A percentile compares a stretch with the other conserved stretches of the same genome.
Evolutionary conservation across 2,797 vertebrate genomes (phyloP).

Genomic region (Lycodopsis pacificus): DNA sequence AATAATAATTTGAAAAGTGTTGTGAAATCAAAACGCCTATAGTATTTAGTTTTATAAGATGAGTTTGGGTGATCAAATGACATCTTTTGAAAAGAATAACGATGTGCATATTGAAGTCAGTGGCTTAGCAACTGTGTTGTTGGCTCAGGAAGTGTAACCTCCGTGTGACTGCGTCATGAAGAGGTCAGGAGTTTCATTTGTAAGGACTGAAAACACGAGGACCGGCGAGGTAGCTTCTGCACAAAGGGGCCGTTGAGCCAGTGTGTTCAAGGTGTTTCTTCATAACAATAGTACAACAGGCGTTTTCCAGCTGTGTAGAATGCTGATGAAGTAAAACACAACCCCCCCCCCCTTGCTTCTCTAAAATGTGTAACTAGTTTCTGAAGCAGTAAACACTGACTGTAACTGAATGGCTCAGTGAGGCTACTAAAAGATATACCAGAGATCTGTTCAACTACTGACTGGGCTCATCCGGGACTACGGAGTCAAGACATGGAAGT

Average conservation of each 20-base stretch:
- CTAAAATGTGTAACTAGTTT: conserved; percentile 17
- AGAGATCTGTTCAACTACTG: background rate
- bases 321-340: conserved; percentile 25
- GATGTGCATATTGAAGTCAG: background rate
- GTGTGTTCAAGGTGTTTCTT: background rate
- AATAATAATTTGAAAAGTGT: background rate
- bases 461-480: background rate
- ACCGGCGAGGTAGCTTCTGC: conserved; percentile 66
- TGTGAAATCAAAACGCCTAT: background rate
- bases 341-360: background rate
- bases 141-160: conserved; percentile 19
- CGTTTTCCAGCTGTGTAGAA: conserved; percentile 1
- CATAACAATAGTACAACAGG: background rate
- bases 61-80: background rate
- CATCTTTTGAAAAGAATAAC: background rate
- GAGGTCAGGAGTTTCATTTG: conserved; percentile 22
- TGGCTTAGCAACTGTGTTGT: background rate
- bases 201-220: conserved; percentile 6
- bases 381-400: conserved; percentile 32
- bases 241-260: background rate
- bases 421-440: background rate
- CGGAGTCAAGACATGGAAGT: background rate
- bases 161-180: background rate
- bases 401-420: conserved; percentile 36
- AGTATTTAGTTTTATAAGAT: background rate